Evolutionary conservation across 1,140 invertebrate genomes (phyloP).

Genomic region (Penaeus chinensis): DNA sequence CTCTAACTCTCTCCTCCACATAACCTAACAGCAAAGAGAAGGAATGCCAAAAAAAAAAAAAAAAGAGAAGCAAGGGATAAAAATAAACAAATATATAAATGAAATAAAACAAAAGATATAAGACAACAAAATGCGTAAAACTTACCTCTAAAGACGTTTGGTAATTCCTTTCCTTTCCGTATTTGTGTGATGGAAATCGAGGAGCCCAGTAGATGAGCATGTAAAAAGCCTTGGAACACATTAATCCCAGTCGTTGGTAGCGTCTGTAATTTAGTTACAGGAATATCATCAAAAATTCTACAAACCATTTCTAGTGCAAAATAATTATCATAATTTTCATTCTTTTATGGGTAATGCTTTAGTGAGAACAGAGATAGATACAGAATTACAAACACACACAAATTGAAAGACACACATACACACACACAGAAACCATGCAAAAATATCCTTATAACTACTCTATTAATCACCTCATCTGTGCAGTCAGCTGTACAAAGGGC

Average conservation of each 20-base stretch:
- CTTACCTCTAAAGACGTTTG: slow-evolving; percentile 77
- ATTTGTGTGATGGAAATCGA: slow-evolving; percentile 83
- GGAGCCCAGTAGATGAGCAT: slow-evolving; percentile 83
- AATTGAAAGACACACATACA: background rate
- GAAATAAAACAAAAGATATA: too few relatives aligned
- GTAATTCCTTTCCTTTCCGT: slow-evolving; percentile 77
- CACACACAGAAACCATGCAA: background rate
- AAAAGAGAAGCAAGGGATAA: background rate
- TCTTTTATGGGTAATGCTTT: too few relatives aligned
- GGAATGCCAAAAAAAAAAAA: background rate
- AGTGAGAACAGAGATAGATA: background rate
- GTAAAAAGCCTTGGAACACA: slow-evolving; percentile 82
- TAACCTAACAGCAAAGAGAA: background rate
- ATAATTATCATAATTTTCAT: background rate
- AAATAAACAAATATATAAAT: background rate
- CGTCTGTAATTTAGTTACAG: slow-evolving; percentile 23
- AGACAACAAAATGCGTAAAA: too few relatives aligned
- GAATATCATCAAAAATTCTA: too few relatives aligned
- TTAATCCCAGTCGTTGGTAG: slow-evolving; percentile 82
- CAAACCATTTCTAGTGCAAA: too few relatives aligned
- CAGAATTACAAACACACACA: slow-evolving; percentile 1
- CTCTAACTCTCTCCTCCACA: too few relatives aligned
- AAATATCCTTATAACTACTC: background rate
- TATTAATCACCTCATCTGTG: slow-evolving; percentile 30
- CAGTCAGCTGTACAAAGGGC: slow-evolving; percentile 56